These are phyloP conservation scores for Nesospiza acunhae DNA, from an alignment of 2,113 vertebrate species.

Conservation along the genomic window DNA sequence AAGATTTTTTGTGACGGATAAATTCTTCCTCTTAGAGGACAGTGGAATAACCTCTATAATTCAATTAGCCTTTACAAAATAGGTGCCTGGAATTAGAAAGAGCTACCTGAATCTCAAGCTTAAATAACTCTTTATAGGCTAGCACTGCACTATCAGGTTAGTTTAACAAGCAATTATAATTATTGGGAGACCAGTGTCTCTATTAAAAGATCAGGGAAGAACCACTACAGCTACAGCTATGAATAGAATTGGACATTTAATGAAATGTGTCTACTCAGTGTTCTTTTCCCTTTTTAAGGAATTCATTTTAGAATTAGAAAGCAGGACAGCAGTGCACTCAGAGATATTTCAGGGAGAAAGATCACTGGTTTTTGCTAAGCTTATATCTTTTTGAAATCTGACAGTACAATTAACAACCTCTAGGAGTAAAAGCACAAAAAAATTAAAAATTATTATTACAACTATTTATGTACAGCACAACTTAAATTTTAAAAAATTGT, in stretches of 20 bases:
- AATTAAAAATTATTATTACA: neutral
- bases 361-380: neutral
- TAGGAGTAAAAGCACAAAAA: neutral
- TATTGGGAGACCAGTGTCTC: neutral
- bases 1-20: neutral
- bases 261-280: neutral
- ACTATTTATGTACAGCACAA: neutral
- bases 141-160: neutral
- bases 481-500: neutral
- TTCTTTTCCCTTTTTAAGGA: neutral
- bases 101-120: neutral
- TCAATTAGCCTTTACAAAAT: neutral
- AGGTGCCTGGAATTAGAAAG: neutral
- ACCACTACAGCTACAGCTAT: neutral
- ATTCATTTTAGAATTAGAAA: neutral
- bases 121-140: neutral
- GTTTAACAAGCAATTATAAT: slow-evolving; percentile 6
- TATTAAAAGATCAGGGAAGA: neutral
- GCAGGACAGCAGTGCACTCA: neutral
- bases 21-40: neutral
- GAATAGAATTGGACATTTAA: slow-evolving; percentile 23
- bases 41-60: neutral
- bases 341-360: neutral
- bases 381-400: neutral
- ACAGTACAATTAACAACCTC: neutral